Evolutionary conservation across 2,797 vertebrate genomes (phyloP).

Genomic region (Acomys russatus): DNA sequence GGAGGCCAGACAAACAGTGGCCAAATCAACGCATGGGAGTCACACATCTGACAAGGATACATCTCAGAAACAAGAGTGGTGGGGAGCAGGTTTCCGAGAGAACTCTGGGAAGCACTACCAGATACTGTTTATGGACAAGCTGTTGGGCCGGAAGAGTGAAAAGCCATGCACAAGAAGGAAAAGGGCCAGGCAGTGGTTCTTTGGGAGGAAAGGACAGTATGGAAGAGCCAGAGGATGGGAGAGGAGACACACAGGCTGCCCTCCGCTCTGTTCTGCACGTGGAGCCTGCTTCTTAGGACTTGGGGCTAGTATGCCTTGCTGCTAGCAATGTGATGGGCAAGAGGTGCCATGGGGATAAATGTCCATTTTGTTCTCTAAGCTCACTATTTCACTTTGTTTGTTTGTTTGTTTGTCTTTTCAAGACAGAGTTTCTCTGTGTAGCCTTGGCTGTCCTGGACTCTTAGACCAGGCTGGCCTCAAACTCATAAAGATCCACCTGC

Average conservation of each 20-base stretch:
- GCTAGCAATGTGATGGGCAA: no score
- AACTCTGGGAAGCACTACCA: background rate
- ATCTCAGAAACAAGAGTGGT: background rate
- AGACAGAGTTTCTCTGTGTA: no score
- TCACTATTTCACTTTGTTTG: background rate
- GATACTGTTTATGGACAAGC: rapidly evolving
- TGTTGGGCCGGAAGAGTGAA: background rate
- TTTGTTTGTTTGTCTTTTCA: no score
- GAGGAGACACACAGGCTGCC: rapidly evolving
- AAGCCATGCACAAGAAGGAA: rapidly evolving
- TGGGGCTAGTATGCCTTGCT: background rate
- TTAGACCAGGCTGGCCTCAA: no score
- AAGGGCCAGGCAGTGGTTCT: background rate
- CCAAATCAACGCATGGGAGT: no score
- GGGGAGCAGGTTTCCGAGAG: background rate
- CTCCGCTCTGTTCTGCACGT: background rate
- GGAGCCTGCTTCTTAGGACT: background rate
- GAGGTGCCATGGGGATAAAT: rapidly evolving
- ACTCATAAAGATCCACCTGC: no score
- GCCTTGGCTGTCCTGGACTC: no score
- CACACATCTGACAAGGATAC: rapidly evolving
- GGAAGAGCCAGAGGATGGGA: background rate
- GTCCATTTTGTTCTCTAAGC: background rate
- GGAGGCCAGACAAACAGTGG: background rate
- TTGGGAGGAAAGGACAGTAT: background rate